phyloP scores from a whole-genome alignment of 1,140 invertebrate species.

The Mylabris phalerata region DNA sequence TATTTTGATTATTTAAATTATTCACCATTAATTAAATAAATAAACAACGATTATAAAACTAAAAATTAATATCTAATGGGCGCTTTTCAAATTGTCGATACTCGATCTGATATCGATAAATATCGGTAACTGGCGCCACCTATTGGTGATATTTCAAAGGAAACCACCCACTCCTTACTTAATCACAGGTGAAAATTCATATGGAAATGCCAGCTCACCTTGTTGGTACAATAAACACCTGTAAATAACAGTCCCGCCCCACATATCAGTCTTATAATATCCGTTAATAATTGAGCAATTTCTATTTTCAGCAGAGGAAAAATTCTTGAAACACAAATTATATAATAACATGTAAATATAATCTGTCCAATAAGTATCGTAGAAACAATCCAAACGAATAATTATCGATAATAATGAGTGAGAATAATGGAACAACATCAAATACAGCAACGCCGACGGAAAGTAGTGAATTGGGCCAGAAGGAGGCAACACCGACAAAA shows the following conservation, averaged over 20 bases:
- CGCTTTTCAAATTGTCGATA: no score
- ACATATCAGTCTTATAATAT: neutral
- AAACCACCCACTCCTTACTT: no score
- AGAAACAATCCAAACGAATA: neutral
- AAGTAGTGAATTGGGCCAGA: constrained; percentile 8
- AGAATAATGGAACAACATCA: constrained; percentile 16
- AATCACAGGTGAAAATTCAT: no score
- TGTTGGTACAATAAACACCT: neutral
- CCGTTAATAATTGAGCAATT: neutral
- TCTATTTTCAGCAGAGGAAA: neutral
- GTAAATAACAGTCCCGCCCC: neutral
- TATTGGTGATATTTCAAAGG: no score
- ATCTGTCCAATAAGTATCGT: neutral
- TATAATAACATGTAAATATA: neutral
- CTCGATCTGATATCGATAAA: no score
- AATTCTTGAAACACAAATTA: neutral
- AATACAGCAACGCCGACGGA: constrained; percentile 13
- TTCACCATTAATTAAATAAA: no score
- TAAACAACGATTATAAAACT: no score
- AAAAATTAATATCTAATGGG: no score
- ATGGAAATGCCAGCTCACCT: neutral
- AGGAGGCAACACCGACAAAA: constrained; percentile 16
- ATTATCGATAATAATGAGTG: constrained; percentile 24
- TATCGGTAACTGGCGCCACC: no score
- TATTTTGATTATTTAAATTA: no score